Evolutionary conservation across 2,888 invertebrate genomes (phyloP).

Genomic region (Trichopoda pennipes): DNA sequence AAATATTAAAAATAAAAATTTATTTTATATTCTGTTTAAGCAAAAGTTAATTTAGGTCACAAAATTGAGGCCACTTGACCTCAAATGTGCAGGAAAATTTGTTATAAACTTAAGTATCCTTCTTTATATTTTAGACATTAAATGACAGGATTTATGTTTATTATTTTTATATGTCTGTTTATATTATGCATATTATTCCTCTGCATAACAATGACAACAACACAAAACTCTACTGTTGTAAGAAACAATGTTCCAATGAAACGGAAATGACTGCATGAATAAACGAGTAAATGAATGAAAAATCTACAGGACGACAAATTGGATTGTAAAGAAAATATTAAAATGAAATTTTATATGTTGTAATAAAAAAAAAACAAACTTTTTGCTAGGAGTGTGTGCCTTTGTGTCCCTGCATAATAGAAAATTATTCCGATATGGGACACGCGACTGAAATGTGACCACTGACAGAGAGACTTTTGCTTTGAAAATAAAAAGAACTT

Average conservation of each 20-base stretch:
- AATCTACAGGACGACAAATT: conserved; percentile 65
- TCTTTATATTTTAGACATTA: neutral
- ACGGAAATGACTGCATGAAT: conserved; percentile 8
- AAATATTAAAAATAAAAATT: too few relatives aligned
- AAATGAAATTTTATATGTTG: conserved; percentile 38
- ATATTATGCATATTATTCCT: conserved; percentile 31
- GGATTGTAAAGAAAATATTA: conserved; percentile 45
- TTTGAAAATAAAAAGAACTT: neutral
- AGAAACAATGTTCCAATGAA: conserved; percentile 18
- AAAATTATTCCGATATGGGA: conserved; percentile 69
- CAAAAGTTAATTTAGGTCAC: too few relatives aligned
- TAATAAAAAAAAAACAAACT: neutral
- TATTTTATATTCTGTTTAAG: too few relatives aligned
- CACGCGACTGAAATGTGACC: conserved; percentile 71
- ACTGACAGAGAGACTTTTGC: conserved; percentile 30
- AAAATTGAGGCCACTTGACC: conserved; percentile 1
- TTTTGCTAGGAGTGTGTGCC: neutral
- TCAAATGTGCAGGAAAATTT: neutral
- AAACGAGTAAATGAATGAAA: conserved; percentile 32
- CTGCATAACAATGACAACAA: neutral
- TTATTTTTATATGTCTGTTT: conserved; percentile 43
- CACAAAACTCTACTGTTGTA: conserved; percentile 3
- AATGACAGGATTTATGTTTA: conserved; percentile 35
- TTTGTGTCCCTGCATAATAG: conserved; percentile 33
- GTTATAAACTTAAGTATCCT: neutral